Conservation (phyloP, 2,888 invertebrate species). For the Cyclophora punctaria region DNA sequence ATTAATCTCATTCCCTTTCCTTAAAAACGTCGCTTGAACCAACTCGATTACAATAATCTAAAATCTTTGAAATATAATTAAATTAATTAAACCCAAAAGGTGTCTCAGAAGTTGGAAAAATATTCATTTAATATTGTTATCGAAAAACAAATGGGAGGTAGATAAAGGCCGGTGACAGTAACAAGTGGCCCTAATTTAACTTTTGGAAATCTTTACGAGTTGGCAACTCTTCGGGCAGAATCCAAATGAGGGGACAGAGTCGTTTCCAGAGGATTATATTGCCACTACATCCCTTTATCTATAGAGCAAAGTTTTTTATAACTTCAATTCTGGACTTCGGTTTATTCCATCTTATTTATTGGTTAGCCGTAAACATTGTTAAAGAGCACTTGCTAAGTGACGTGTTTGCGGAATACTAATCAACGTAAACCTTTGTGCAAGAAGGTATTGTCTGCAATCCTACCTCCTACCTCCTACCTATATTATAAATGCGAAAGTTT, state of each 20-base stretch:
- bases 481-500: too few relatives aligned
- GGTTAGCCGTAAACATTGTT: too few relatives aligned
- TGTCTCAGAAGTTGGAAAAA: conserved; percentile 10
- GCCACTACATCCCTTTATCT: conserved; percentile 16
- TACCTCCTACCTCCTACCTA: too few relatives aligned
- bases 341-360: conserved; percentile 8
- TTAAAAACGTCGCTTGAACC: too few relatives aligned
- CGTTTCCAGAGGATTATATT: conserved; percentile 16
- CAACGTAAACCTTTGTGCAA: too few relatives aligned
- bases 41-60: too few relatives aligned
- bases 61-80: neutral
- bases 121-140: conserved; percentile 37
- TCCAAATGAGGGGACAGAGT: conserved; percentile 28
- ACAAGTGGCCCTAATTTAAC: conserved; percentile 56
- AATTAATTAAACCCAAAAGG: conserved; percentile 2
- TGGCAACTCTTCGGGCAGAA: conserved; percentile 32
- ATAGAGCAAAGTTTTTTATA: conserved; percentile 17
- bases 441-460: too few relatives aligned
- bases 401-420: too few relatives aligned
- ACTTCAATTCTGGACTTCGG: conserved; percentile 15
- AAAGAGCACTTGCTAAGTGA: too few relatives aligned
- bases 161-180: conserved; percentile 44
- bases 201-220: conserved; percentile 49
- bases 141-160: conserved; percentile 37
- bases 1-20: too few relatives aligned